Evolutionary conservation across 2,113 vertebrate species (phyloP).

Genomic region (Coturnix japonica): DNA sequence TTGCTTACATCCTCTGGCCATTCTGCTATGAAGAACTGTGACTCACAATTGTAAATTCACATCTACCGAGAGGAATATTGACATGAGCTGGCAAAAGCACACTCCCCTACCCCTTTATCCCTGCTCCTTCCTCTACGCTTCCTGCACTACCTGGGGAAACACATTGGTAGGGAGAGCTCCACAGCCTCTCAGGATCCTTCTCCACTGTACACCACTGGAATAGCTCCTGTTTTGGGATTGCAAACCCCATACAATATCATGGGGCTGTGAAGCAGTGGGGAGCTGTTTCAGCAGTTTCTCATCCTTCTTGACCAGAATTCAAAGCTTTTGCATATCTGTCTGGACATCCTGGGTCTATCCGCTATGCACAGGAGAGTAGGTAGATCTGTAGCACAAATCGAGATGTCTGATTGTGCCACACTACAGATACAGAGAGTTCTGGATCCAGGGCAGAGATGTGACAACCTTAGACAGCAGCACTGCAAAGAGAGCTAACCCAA

Average conservation of each 20-base stretch:
- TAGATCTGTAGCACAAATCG: background rate
- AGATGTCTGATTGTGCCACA: background rate
- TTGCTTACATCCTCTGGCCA: accelerated
- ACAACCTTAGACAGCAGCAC: background rate
- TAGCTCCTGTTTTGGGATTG: background rate
- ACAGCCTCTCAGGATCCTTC: background rate
- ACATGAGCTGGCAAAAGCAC: background rate
- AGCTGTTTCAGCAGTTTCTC: background rate
- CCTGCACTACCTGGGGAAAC: background rate
- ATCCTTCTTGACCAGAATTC: background rate
- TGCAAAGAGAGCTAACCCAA: background rate
- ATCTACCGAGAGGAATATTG: background rate
- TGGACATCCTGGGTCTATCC: background rate
- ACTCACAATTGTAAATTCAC: background rate
- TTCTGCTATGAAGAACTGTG: background rate
- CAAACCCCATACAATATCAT: background rate
- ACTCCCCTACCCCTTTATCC: accelerated
- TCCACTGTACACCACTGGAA: background rate
- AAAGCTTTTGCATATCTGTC: background rate
- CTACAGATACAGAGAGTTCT: background rate
- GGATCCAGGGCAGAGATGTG: background rate
- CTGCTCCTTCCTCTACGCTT: background rate
- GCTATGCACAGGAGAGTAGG: background rate
- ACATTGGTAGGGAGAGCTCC: background rate
- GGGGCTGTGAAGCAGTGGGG: background rate